These are phyloP conservation scores for Pleuronectes platessa DNA, from an alignment of 2,113 vertebrate genomes.

Conservation along the genomic window DNA sequence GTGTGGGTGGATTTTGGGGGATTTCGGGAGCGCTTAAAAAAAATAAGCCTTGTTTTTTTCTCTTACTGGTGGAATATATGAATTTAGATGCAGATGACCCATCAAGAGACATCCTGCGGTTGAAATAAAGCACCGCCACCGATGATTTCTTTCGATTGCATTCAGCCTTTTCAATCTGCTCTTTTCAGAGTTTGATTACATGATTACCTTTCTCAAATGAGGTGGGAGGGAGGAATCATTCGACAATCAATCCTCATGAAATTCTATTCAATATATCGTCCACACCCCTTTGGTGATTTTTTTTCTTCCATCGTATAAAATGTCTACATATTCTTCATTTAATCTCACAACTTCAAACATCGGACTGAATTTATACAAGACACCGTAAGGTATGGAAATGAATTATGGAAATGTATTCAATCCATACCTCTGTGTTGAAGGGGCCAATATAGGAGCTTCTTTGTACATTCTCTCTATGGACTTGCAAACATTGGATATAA, in stretches of 20 bases:
- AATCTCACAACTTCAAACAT: conserved; percentile 20
- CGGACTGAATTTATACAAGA: conserved; percentile 21
- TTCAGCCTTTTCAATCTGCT: conserved; percentile 15
- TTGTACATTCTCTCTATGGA: conserved; percentile 32
- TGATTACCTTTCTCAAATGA: conserved; percentile 32
- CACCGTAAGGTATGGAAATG: conserved; percentile 25
- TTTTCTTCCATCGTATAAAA: background rate
- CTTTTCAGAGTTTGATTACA: conserved; percentile 11
- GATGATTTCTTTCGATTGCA: background rate
- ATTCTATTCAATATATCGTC: conserved; percentile 15
- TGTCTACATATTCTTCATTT: background rate
- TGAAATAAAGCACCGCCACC: conserved; percentile 22
- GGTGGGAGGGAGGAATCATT: conserved; percentile 4
- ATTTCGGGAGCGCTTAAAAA: conserved; percentile 1
- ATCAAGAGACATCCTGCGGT: conserved; percentile 22
- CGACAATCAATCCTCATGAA: conserved; percentile 1
- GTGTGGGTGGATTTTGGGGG: conserved; percentile 52
- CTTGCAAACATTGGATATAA: background rate
- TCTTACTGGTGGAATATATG: conserved; percentile 29
- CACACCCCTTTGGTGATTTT: background rate
- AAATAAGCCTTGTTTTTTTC: conserved; percentile 42
- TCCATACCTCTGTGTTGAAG: conserved; percentile 45
- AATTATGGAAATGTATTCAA: conserved; percentile 59
- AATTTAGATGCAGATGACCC: conserved; percentile 54
- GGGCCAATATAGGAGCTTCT: conserved; percentile 16